These are phyloP conservation scores for Sardinella longiceps DNA, from an alignment of 2,797 vertebrate genomes.

Conservation along the genomic window DNA sequence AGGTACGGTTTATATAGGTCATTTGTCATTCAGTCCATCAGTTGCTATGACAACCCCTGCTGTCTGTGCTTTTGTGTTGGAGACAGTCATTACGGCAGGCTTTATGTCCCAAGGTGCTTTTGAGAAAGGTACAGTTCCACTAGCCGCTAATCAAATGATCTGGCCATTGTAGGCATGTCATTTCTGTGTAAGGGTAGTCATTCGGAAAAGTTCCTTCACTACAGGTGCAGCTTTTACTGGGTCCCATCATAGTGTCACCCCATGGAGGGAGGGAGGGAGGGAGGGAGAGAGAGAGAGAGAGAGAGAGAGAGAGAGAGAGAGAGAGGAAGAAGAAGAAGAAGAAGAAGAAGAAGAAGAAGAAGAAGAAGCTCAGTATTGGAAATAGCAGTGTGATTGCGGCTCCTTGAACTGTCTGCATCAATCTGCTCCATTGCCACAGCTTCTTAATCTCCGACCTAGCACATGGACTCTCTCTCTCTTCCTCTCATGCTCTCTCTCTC, in stretches of 20 bases:
- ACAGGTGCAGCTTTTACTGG: not conserved
- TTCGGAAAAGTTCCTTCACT: not conserved
- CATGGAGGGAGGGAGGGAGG: not conserved
- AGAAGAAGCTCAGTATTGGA: not conserved
- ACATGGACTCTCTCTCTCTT: not conserved
- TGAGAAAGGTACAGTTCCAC: not conserved
- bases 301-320: too few relatives aligned
- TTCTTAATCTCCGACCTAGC: not conserved
- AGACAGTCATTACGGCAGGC: not conserved
- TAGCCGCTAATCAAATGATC: not conserved
- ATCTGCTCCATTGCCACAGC: not conserved
- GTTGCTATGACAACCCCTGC: constrained; percentile 2
- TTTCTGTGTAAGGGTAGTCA: not conserved
- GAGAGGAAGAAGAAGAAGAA: too few relatives aligned
- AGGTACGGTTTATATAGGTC: not conserved
- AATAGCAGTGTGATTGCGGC: not conserved
- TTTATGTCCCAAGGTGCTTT: not conserved
- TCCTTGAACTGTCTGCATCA: not conserved
- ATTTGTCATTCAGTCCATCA: not conserved
- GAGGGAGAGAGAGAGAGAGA: too few relatives aligned
- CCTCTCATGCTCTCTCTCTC: not conserved
- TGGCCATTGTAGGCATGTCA: not conserved
- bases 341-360: too few relatives aligned
- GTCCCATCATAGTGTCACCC: not conserved
- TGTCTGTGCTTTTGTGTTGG: constrained; percentile 31